Evolutionary conservation across 2,797 vertebrate species (phyloP).

Genomic region (Kryptopterus vitreolus): DNA sequence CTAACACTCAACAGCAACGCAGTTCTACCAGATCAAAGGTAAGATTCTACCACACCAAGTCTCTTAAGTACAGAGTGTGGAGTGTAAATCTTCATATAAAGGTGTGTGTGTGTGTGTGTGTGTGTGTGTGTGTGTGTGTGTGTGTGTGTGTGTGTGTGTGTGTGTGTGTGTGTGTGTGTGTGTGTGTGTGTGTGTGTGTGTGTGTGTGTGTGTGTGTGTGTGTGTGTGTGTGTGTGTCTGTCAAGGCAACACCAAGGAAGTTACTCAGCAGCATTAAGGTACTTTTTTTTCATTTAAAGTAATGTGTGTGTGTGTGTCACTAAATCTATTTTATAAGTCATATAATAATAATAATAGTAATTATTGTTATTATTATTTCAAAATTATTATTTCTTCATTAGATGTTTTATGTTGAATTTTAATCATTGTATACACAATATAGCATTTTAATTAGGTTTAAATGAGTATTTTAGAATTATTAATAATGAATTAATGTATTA

Average conservation of each 20-base stretch:
- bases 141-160: too few species aligned
- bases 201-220: not conserved
- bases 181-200: not conserved
- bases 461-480: too few species aligned
- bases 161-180: not conserved
- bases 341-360: too few species aligned
- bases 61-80: not conserved
- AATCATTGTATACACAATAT: too few species aligned
- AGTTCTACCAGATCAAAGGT: slow-evolving; percentile 67
- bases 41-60: not conserved
- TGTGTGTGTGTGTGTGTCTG: not conserved
- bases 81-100: not conserved
- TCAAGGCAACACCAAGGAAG: slow-evolving; percentile 78
- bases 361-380: not conserved
- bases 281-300: not conserved
- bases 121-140: not conserved
- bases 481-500: too few species aligned
- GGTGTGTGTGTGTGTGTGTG: not conserved
- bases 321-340: too few species aligned
- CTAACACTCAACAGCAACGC: slow-evolving; percentile 54
- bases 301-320: too few species aligned
- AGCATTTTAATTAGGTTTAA: too few species aligned
- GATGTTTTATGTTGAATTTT: too few species aligned
- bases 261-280: slow-evolving; percentile 77
- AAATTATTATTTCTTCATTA: too few species aligned